A percentile compares a stretch with the other conserved stretches of the same genome.
Evolutionary conservation across 2,113 vertebrate species (phyloP).

Genomic region (Polypterus bichir): DNA sequence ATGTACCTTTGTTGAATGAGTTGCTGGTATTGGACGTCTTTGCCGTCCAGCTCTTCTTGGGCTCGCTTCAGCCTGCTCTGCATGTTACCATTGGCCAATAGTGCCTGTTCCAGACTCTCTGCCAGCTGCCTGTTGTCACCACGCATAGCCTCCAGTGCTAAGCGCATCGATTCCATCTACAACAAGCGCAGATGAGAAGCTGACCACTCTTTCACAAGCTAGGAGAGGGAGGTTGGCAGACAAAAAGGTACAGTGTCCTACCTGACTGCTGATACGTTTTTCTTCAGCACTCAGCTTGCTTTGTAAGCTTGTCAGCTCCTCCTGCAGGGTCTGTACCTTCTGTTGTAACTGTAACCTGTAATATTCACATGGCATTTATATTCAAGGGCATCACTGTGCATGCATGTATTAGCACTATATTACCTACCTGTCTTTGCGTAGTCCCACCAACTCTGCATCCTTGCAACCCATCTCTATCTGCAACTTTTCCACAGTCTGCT

Average conservation of each 20-base stretch:
- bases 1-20: slow-evolving; percentile 35
- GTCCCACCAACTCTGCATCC: slow-evolving; percentile 35
- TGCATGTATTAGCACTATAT: not conserved
- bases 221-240: slow-evolving; percentile 12
- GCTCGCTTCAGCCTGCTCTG: slow-evolving; percentile 33
- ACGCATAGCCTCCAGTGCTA: slow-evolving; percentile 32
- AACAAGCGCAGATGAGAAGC: slow-evolving; percentile 12
- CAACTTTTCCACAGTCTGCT: slow-evolving; percentile 36
- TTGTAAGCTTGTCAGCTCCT: slow-evolving; percentile 43
- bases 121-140: slow-evolving; percentile 44
- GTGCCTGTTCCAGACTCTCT: slow-evolving; percentile 34
- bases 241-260: slow-evolving; percentile 15
- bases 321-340: slow-evolving; percentile 40
- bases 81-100: slow-evolving; percentile 32
- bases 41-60: slow-evolving; percentile 30
- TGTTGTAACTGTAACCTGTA: slow-evolving; percentile 36
- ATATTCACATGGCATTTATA: not conserved
- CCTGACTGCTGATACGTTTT: slow-evolving; percentile 38
- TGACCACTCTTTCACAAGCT: slow-evolving; percentile 13
- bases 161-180: slow-evolving; percentile 40
- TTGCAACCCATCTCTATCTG: slow-evolving; percentile 38
- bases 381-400: not conserved
- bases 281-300: slow-evolving; percentile 28
- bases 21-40: slow-evolving; percentile 33
- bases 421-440: slow-evolving; percentile 42